Percentiles rank a stretch among this genome's conserved stretches.
These are phyloP conservation scores for Diplosoma virens DNA, from an alignment of 23 tunicate species.

Conservation along the genomic window DNA sequence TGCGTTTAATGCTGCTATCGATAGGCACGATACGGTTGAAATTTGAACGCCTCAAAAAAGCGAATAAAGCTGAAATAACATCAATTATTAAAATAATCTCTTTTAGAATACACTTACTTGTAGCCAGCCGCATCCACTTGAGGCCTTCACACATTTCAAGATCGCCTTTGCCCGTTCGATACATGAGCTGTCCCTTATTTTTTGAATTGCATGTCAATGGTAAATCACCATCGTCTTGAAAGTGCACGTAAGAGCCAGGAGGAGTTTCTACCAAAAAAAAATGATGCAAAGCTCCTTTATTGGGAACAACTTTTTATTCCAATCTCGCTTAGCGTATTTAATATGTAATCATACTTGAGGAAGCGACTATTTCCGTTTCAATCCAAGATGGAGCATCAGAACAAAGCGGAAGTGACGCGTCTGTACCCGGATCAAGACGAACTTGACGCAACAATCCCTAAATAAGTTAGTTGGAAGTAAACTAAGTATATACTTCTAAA, in stretches of 20 bases:
- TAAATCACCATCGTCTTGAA: slow-evolving; percentile 32
- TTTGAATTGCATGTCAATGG: slow-evolving; percentile 37
- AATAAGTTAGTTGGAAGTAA: too few species aligned
- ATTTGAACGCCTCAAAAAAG: too few species aligned
- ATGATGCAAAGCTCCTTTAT: neutral
- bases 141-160: slow-evolving; percentile 70
- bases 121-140: slow-evolving; percentile 64
- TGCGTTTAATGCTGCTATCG: too few species aligned
- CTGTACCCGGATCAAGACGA: slow-evolving; percentile 53
- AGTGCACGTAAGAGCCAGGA: slow-evolving; percentile 4
- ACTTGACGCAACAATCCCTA: slow-evolving; percentile 77
- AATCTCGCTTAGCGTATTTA: too few species aligned
- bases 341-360: too few species aligned
- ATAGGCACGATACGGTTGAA: too few species aligned
- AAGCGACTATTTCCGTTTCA: too few species aligned
- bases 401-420: slow-evolving; percentile 47
- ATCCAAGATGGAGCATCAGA: neutral
- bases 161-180: slow-evolving; percentile 30
- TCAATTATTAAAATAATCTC: too few species aligned
- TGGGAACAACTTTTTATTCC: too few species aligned
- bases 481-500: too few species aligned
- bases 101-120: slow-evolving; percentile 10
- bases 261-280: neutral
- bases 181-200: slow-evolving; percentile 63
- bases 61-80: too few species aligned